Evolutionary conservation across 37 sponge, comb jelly and placozoan species (phyloP).

Genomic region (Ephydatia muelleri): DNA sequence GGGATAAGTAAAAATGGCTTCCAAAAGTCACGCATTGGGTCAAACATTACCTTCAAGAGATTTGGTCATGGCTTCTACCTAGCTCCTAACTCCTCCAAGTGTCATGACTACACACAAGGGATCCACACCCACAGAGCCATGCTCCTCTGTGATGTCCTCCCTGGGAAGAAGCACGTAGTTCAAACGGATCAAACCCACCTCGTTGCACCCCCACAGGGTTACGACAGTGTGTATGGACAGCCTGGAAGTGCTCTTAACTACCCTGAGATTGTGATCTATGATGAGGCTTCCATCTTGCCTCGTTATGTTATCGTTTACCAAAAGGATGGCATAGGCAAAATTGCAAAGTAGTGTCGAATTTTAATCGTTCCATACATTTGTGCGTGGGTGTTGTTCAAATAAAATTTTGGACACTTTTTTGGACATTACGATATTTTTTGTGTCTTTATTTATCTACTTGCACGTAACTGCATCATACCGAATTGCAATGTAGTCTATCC

Average conservation of each 20-base stretch:
- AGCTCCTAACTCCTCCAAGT: conserved; percentile 80
- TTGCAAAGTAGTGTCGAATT: not conserved
- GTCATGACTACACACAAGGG: conserved; percentile 85
- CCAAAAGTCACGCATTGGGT: conserved; percentile 29
- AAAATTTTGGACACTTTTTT: too few species aligned
- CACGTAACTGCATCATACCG: too few species aligned
- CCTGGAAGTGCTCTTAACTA: conserved; percentile 61
- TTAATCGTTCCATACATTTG: too few species aligned
- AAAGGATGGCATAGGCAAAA: conserved; percentile 51
- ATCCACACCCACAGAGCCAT: conserved; percentile 54
- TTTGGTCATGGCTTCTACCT: conserved; percentile 83
- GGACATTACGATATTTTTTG: too few species aligned
- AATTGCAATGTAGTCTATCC: too few species aligned
- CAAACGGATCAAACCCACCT: conserved; percentile 35
- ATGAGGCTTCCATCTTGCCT: conserved; percentile 58
- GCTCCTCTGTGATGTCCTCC: conserved; percentile 65
- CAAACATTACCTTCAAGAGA: conserved; percentile 56
- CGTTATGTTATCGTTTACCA: conserved; percentile 70
- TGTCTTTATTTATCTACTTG: too few species aligned
- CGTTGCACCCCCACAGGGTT: conserved; percentile 59
- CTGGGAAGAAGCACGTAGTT: conserved; percentile 51
- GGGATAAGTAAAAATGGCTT: conserved; percentile 64
- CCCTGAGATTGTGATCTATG: conserved; percentile 74
- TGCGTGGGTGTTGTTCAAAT: too few species aligned
- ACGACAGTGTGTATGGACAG: conserved; percentile 65